These are phyloP conservation scores for Kryptopterus vitreolus DNA, from an alignment of 2,797 vertebrate genomes.

Conservation along the genomic window DNA sequence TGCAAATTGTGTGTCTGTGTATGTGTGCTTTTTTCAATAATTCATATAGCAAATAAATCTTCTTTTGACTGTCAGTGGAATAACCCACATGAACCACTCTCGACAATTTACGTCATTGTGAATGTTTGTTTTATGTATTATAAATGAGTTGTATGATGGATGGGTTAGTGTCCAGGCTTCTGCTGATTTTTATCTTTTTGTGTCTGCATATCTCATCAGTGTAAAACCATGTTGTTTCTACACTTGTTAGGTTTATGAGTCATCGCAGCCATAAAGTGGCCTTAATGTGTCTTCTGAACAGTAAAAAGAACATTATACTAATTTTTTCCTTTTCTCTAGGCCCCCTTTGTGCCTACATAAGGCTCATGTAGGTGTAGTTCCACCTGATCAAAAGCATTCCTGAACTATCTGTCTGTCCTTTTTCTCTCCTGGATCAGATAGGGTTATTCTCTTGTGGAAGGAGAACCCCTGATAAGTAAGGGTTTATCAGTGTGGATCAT, in stretches of 20 bases:
- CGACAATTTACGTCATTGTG: neutral
- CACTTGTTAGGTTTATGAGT: slow-evolving; percentile 7
- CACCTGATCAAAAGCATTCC: neutral
- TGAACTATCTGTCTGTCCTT: neutral
- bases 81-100: neutral
- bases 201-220: neutral
- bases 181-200: slow-evolving; percentile 16
- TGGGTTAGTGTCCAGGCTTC: neutral
- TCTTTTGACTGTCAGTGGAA: neutral
- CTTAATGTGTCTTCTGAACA: neutral
- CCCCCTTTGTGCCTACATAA: slow-evolving; percentile 30
- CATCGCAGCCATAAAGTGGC: slow-evolving; percentile 38
- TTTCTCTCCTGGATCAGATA: slow-evolving; percentile 6
- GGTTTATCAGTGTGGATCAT: neutral
- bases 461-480: neutral
- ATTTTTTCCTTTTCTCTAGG: neutral
- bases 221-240: neutral
- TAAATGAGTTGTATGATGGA: slow-evolving; percentile 6
- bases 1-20: neutral
- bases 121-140: slow-evolving; percentile 19
- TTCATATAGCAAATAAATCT: neutral
- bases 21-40: neutral
- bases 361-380: slow-evolving; percentile 31
- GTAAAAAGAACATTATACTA: no score
- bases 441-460: slow-evolving; percentile 14